Evolutionary conservation across 2,113 vertebrate species (phyloP), one percentile per base, ranked within the genome.

Genomic region (Actinemys pallida): DNA sequence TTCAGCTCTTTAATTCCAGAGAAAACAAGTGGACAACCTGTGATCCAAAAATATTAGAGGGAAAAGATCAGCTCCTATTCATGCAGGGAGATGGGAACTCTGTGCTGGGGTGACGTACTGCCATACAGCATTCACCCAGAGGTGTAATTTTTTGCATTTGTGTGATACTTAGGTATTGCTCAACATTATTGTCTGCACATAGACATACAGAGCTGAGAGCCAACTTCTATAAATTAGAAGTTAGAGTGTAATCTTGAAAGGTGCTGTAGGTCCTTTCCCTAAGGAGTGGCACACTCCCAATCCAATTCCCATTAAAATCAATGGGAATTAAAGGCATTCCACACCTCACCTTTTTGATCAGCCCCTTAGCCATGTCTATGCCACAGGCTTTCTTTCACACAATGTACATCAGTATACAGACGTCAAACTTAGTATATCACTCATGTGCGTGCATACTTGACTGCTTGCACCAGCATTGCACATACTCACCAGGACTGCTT

Each of bases 1-100:
- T 98, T 99, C 98, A 99, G 98, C 93, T 99, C 98, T 96, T 98
- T 99, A 87, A 99, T 96, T 92, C 99, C 99, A 89, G 99, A 98
- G 97, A 98, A 98, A 96, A 99, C 81, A 84, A 99, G 96, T 11
- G 99, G 99, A 83, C 90, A 84, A 87, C 97, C 99, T 99, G 95
- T 80, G 83, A 87, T 92, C 75, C 50, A 85, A 91, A 97, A 94
- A 89, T 6, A 87, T 0, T 47, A 79, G 54, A 92, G 56, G 49
- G 56, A 50, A 81, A 45, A 62, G 39, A 95, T 62, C 82, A 72
- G 65, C 35, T 72, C 19, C 65, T 62, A 5, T 72, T 72, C 65
- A 39, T 72, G 65, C 54, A 79, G 57, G 90, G 53, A 53, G 54
- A 59, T 65, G n/a, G 59, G 47, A 95, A 65, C 31, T 75, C 83